Conservation (phyloP, 1,140 invertebrate genomes). For the Lepidostoma basale region DNA sequence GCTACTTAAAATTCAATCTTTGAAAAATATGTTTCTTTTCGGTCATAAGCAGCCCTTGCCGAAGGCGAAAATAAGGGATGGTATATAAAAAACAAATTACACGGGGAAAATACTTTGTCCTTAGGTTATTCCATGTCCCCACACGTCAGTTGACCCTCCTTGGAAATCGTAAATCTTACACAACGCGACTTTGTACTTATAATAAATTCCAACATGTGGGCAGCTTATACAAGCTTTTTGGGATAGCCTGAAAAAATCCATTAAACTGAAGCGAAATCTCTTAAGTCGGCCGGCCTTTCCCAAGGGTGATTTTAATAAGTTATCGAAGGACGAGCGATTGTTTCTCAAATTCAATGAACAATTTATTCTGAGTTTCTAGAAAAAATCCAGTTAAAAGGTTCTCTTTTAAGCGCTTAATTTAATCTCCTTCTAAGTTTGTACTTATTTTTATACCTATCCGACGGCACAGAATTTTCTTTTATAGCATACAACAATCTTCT, state of each 20-base stretch:
- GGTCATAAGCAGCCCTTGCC: neutral
- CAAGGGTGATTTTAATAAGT: conserved; percentile 19
- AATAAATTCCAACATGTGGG: conserved; percentile 31
- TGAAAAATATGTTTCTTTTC: no score
- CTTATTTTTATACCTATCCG: neutral
- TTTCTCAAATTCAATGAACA: conserved; percentile 18
- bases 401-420: conserved; percentile 4
- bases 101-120: conserved; percentile 30
- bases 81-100: conserved; percentile 34
- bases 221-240: conserved; percentile 24
- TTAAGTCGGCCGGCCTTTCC: conserved; percentile 13
- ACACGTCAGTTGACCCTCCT: conserved; percentile 32
- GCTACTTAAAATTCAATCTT: no score
- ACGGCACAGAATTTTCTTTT: conserved; percentile 14
- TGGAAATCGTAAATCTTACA: conserved; percentile 35
- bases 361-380: neutral
- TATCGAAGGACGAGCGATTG: conserved; percentile 18
- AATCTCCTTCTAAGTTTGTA: neutral
- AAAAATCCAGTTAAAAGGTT: conserved; percentile 24
- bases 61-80: conserved; percentile 2
- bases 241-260: conserved; percentile 21
- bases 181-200: conserved; percentile 39
- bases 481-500: neutral
- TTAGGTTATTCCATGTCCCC: conserved; percentile 25
- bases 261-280: conserved; percentile 27